A percentile compares a stretch with the other conserved stretches of the same genome.
These are phyloP conservation scores for Microtus montanus DNA, from an alignment of 2,113 vertebrate species.

Conservation along the genomic window DNA sequence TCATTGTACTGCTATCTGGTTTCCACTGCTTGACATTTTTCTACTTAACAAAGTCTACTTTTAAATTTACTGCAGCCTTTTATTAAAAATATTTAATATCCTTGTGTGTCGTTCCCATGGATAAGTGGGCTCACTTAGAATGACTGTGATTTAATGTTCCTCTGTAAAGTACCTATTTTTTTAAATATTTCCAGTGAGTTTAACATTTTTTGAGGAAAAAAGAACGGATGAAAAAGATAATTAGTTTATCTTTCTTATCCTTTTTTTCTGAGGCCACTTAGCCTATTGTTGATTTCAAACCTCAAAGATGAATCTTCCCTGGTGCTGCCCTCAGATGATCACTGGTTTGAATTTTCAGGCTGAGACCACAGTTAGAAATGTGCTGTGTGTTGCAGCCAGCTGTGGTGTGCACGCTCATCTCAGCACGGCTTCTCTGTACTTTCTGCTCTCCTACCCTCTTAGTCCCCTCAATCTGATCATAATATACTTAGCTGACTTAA, in stretches of 20 bases:
- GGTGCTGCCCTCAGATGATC: not conserved
- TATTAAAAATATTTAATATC: not conserved
- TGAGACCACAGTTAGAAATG: not conserved
- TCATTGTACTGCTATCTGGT: not conserved
- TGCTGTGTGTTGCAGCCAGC: fast-evolving
- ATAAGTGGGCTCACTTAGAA: not conserved
- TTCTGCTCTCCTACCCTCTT: not conserved
- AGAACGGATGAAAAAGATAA: not conserved
- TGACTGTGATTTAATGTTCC: not conserved
- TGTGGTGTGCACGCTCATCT: not conserved
- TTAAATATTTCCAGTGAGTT: not conserved
- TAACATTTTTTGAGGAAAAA: not conserved
- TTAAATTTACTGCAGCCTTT: not conserved
- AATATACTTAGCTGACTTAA: not conserved
- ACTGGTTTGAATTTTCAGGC: not conserved
- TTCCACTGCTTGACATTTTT: not conserved
- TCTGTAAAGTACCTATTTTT: not conserved
- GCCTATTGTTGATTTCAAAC: not conserved
- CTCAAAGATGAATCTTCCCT: not conserved
- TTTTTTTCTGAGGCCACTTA: not conserved
- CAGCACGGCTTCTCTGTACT: not conserved
- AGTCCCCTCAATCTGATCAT: not conserved
- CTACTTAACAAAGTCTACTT: not conserved
- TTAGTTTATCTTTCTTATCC: not conserved
- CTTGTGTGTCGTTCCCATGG: not conserved